These are phyloP conservation scores for Cheilosia scutellata DNA, from an alignment of 2,888 invertebrate genomes.

Conservation along the genomic window DNA sequence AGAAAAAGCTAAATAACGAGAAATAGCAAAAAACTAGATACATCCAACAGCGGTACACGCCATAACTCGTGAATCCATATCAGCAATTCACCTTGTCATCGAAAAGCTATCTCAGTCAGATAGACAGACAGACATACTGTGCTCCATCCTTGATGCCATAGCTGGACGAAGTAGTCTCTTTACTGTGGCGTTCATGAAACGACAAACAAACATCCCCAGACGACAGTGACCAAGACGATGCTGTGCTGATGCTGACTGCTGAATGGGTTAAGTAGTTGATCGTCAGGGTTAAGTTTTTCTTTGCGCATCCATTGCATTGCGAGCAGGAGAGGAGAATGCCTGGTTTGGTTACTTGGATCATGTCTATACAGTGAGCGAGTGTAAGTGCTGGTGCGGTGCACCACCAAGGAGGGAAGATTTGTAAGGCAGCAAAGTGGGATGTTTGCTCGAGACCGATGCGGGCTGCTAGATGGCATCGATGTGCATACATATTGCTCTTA, in stretches of 20 bases:
- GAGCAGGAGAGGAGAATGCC: neutral
- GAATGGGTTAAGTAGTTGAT: conserved; percentile 63
- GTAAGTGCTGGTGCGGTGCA: conserved; percentile 15
- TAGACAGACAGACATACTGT: conserved; percentile 53
- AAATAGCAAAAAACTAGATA: conserved; percentile 55
- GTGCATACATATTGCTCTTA: conserved; percentile 77
- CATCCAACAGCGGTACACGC: conserved; percentile 48
- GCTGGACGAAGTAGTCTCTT: conserved; percentile 35
- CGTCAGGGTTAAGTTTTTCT: conserved; percentile 59
- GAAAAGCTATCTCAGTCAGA: conserved; percentile 50
- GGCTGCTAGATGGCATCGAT: conserved; percentile 27
- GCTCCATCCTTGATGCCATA: conserved; percentile 50
- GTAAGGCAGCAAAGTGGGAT: conserved; percentile 44
- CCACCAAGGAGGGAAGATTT: conserved; percentile 37
- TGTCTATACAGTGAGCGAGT: neutral
- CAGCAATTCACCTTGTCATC: conserved; percentile 71
- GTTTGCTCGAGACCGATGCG: conserved; percentile 23
- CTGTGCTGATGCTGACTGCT: conserved; percentile 43
- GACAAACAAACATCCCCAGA: conserved; percentile 32
- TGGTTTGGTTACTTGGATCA: conserved; percentile 5
- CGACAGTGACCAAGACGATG: conserved; percentile 20
- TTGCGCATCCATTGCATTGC: conserved; percentile 1
- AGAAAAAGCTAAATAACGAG: conserved; percentile 40
- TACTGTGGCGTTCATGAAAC: conserved; percentile 19
- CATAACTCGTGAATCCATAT: conserved; percentile 70